Evolutionary conservation across 2,888 invertebrate genomes (phyloP), one percentile per base, ranked within the genome.

Genomic region (Tachina grossa): DNA sequence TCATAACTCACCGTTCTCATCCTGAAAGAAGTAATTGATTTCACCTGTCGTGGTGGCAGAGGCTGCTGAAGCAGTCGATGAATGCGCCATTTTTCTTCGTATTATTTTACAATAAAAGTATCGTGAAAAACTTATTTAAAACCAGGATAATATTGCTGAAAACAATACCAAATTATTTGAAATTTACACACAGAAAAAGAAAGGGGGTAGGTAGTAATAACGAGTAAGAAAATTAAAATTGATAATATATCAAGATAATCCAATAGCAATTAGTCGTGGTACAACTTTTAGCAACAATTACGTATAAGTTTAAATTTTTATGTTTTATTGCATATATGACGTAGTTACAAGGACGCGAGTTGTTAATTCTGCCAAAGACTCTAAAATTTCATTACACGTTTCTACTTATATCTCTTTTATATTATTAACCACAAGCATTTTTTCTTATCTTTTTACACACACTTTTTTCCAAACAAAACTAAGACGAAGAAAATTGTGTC

Each of bases 1-100:
- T 71, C 39, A 65, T 68, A 76, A 71, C 92, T 92, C 89, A 92
- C 92, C 93, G 89, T 92, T 89, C 83, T 91, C 93, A 89, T 92
- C 91, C 88, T 89, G 91, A 88, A 90, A 91, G 87, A 91, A 92
- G 87, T 90, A 92, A 87, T 92, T 92, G 79, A 92, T 89, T 90
- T 92, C 93, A 87, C 90, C 90, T 88, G 91, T 88, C 88, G 91
- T 89, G 61, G 89, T 87, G 72, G 89, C 87, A 59, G 89, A 79
- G 78, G 90, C 81, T 77, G 87, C 77, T 57, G 82, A 87, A 47
- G 89, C 88, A 79, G 88, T 86, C 78, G 90, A 88, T 81, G 89
- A 90, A 88, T 91, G 91, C 88, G 91, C 90, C 91, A 91, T 91
- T 88, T 91, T 90, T 85, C 57, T 68, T 39, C 61, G 57, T 41